phyloP scores from a whole-genome alignment of 1,140 invertebrate genomes.

The Acyrthosiphon pisum region DNA sequence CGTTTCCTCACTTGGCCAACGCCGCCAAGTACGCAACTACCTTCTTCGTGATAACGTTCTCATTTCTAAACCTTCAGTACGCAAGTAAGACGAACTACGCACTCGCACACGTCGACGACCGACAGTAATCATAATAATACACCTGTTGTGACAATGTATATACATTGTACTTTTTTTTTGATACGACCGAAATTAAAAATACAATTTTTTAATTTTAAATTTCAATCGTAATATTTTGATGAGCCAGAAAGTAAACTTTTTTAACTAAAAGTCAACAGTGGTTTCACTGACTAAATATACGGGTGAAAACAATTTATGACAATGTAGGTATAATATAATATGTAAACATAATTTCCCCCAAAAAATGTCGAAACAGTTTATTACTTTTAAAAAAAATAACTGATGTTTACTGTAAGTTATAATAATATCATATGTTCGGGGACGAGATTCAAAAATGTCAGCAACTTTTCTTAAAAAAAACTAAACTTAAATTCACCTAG shows the following conservation, averaged over 20 bases:
- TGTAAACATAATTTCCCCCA: background rate
- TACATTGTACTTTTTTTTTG: no score
- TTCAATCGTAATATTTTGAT: background rate
- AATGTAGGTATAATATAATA: background rate
- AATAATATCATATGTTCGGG: background rate
- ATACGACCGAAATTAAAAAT: background rate
- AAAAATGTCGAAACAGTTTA: background rate
- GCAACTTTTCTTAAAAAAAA: background rate
- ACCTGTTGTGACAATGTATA: no score
- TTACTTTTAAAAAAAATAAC: background rate
- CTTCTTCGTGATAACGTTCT: conserved; percentile 51
- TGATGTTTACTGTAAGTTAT: background rate
- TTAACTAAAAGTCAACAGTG: background rate
- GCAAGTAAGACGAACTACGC: background rate
- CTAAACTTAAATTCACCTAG: background rate
- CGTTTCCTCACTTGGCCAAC: conserved; percentile 95
- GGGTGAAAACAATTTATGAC: background rate
- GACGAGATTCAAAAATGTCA: background rate
- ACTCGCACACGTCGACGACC: background rate
- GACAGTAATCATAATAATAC: background rate
- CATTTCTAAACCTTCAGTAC: conserved; percentile 36
- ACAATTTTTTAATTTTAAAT: background rate
- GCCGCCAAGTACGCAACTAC: conserved; percentile 98
- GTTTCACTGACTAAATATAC: no score
- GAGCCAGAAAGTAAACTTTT: background rate